A percentile compares a stretch with the other conserved stretches of the same genome.
These are phyloP conservation scores for Drosophila teissieri DNA, from an alignment of 1,140 invertebrate genomes.

Conservation along the genomic window DNA sequence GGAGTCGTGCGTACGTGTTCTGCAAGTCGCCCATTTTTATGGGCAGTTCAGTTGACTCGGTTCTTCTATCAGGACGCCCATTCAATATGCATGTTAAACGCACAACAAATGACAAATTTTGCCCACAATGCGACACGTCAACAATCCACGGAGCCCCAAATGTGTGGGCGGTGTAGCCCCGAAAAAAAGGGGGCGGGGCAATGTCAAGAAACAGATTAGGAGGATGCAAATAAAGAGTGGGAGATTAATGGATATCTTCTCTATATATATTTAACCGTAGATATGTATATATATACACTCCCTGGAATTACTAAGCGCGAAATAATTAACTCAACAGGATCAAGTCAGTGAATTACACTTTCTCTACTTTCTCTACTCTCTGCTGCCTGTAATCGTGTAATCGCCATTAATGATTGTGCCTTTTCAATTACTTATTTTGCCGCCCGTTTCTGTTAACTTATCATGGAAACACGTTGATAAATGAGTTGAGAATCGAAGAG, in stretches of 20 bases:
- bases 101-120: slow-evolving; percentile 59
- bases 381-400: background rate
- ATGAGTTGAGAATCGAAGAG: too few species aligned
- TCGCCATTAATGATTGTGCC: background rate
- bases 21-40: slow-evolving; percentile 25
- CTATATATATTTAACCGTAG: background rate
- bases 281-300: background rate
- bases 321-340: slow-evolving; percentile 45
- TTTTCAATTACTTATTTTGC: background rate
- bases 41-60: too few species aligned
- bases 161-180: background rate
- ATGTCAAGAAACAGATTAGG: slow-evolving; percentile 21
- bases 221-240: slow-evolving; percentile 33
- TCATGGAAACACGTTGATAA: background rate
- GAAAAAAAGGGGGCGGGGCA: background rate
- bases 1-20: slow-evolving; percentile 37
- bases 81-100: slow-evolving; percentile 57
- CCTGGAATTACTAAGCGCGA: slow-evolving; percentile 1
- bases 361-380: background rate
- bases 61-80: background rate
- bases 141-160: slow-evolving; percentile 9
- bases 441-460: background rate
- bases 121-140: slow-evolving; percentile 45
- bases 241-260: slow-evolving; percentile 31
- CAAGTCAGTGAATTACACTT: slow-evolving; percentile 22